Percentiles rank a stretch among this genome's conserved stretches.
These are phyloP conservation scores for Pentalonia nigronervosa DNA, from an alignment of 1,140 invertebrate species.

Conservation along the genomic window DNA sequence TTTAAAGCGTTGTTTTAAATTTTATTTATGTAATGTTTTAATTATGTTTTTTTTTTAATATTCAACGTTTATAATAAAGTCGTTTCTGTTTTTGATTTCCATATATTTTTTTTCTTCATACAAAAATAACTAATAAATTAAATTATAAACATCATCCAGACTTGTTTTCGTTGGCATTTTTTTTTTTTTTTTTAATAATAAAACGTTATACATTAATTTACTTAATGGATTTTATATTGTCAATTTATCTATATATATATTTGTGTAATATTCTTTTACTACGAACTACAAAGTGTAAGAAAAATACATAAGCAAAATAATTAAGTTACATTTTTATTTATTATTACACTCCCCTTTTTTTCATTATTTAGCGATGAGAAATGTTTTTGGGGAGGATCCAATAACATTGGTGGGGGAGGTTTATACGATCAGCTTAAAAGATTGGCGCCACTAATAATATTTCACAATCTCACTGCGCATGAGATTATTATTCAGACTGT, in stretches of 20 bases:
- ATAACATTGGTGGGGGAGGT: background rate
- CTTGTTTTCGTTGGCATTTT: background rate
- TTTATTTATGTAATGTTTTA: background rate
- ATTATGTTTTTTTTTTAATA: background rate
- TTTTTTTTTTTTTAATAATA: background rate
- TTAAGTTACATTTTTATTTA: slow-evolving; percentile 29
- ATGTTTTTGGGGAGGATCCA: slow-evolving; percentile 5
- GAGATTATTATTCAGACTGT: background rate
- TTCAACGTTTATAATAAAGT: background rate
- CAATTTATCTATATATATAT: slow-evolving; percentile 14
- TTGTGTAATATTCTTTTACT: background rate
- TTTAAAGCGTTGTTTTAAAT: background rate
- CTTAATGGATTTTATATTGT: slow-evolving; percentile 8
- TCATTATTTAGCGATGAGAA: background rate
- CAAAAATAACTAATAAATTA: slow-evolving; percentile 19
- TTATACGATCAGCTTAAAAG: slow-evolving; percentile 3
- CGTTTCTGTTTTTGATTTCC: slow-evolving; percentile 14
- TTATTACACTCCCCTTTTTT: slow-evolving; percentile 31
- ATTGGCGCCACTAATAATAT: slow-evolving; percentile 32
- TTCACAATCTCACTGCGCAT: background rate
- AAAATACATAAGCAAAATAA: slow-evolving; percentile 23
- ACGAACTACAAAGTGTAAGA: background rate
- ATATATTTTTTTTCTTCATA: background rate
- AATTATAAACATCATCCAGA: background rate
- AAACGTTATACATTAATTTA: slow-evolving; percentile 6